A percentile compares a stretch with the other conserved stretches of the same genome.
These are phyloP conservation scores for Prionailurus viverrinus DNA, from an alignment of 2,113 vertebrate genomes.

Conservation along the genomic window DNA sequence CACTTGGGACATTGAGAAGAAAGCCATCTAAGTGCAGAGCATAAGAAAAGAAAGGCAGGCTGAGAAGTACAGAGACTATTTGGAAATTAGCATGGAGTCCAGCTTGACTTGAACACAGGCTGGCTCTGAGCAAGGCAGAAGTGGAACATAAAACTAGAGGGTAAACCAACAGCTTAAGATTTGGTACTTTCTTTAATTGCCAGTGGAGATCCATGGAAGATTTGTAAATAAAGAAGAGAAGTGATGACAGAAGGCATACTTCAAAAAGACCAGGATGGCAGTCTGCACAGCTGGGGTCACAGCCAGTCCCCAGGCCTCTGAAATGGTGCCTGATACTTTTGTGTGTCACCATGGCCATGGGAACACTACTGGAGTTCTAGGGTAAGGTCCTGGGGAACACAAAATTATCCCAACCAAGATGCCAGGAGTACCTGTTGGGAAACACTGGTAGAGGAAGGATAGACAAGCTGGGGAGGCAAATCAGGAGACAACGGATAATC, in stretches of 20 bases:
- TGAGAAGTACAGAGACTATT: background rate
- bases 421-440: background rate
- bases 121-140: background rate
- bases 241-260: background rate
- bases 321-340: background rate
- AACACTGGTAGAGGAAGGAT: background rate
- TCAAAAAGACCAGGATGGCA: background rate
- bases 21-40: background rate
- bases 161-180: background rate
- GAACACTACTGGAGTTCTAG: background rate
- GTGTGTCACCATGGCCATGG: background rate
- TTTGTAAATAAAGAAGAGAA: background rate
- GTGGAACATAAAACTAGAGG: background rate
- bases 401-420: background rate
- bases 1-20: background rate
- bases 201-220: background rate
- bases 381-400: background rate
- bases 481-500: background rate
- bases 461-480: background rate
- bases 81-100: background rate
- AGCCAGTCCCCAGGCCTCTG: background rate
- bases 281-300: rapidly evolving
- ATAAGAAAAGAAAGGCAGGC: background rate
- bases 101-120: background rate
- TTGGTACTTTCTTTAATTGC: background rate